Conservation (phyloP, 2,888 invertebrate species). For the Masnerella sp. region DNA sequence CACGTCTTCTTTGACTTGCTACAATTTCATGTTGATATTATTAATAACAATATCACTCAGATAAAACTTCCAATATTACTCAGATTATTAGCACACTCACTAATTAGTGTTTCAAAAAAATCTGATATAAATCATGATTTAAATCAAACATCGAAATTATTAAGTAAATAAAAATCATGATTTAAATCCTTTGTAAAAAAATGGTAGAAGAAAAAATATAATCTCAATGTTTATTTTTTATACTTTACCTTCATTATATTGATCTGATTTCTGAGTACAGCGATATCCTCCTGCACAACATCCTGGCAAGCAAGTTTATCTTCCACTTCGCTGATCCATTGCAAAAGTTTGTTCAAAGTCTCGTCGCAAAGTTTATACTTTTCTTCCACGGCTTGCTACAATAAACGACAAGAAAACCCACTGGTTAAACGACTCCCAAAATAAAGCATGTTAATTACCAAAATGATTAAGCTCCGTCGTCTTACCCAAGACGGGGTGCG, state of each 20-base stretch:
- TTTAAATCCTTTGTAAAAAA: too few relatives aligned
- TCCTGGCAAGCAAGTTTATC: slow-evolving; percentile 90
- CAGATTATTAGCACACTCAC: too few relatives aligned
- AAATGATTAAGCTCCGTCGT: slow-evolving; percentile 62
- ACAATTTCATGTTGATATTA: slow-evolving; percentile 64
- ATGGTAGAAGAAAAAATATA: neutral
- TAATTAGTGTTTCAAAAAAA: too few relatives aligned
- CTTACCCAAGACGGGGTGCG: slow-evolving; percentile 70
- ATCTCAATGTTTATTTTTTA: too few relatives aligned
- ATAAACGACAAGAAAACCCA: slow-evolving; percentile 71
- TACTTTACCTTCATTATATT: slow-evolving; percentile 92
- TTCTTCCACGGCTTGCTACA: slow-evolving; percentile 96
- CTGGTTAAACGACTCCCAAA: too few relatives aligned
- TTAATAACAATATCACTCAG: too few relatives aligned
- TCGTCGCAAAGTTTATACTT: slow-evolving; percentile 95
- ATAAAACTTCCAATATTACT: too few relatives aligned
- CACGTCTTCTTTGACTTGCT: slow-evolving; percentile 94
- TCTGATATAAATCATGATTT: too few relatives aligned
- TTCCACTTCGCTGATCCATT: slow-evolving; percentile 93
- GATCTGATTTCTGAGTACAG: slow-evolving; percentile 92
- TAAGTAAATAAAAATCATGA: too few relatives aligned
- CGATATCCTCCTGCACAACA: slow-evolving; percentile 90
- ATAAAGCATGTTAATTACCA: neutral
- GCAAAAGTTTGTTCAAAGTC: slow-evolving; percentile 88
- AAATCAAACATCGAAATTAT: too few relatives aligned